Evolutionary conservation across 2,888 invertebrate species (phyloP).

Genomic region (Zhuqinia jingwanae): DNA sequence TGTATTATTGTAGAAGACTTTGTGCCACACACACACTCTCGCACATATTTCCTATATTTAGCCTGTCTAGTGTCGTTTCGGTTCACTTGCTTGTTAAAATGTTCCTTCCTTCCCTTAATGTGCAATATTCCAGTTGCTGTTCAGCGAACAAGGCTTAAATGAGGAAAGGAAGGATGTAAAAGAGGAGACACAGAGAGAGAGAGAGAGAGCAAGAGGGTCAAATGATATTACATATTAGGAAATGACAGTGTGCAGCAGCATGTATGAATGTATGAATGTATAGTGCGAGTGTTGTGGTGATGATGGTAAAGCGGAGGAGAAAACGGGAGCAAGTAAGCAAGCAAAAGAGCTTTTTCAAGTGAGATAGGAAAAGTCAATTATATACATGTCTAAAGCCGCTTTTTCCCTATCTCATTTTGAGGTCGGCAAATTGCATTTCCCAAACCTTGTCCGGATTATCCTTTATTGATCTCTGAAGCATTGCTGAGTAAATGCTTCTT

Average conservation of each 20-base stretch:
- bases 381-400: conserved; percentile 67
- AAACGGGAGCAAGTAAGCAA: conserved; percentile 17
- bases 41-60: conserved; percentile 48
- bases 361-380: conserved; percentile 73
- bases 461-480: conserved; percentile 67
- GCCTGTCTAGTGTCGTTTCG: conserved; percentile 59
- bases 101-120: conserved; percentile 58
- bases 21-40: too few species aligned
- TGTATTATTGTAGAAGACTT: conserved; percentile 37
- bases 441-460: conserved; percentile 72
- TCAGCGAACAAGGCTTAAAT: not conserved
- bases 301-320: conserved; percentile 40
- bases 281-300: conserved; percentile 33
- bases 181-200: conserved; percentile 38
- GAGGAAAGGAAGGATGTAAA: conserved; percentile 5
- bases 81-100: conserved; percentile 62
- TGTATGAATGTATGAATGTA: too few species aligned
- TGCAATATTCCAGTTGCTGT: conserved; percentile 30
- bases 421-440: conserved; percentile 72
- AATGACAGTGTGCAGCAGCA: conserved; percentile 52
- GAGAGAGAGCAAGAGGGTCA: conserved; percentile 48
- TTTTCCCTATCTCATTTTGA: conserved; percentile 59
- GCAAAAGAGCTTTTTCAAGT: conserved; percentile 62
- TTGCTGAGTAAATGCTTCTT: not conserved
- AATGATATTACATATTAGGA: conserved; percentile 44